These are phyloP conservation scores for Phoenoteleia sp. DNA, from an alignment of 2,888 invertebrate genomes.

Conservation along the genomic window DNA sequence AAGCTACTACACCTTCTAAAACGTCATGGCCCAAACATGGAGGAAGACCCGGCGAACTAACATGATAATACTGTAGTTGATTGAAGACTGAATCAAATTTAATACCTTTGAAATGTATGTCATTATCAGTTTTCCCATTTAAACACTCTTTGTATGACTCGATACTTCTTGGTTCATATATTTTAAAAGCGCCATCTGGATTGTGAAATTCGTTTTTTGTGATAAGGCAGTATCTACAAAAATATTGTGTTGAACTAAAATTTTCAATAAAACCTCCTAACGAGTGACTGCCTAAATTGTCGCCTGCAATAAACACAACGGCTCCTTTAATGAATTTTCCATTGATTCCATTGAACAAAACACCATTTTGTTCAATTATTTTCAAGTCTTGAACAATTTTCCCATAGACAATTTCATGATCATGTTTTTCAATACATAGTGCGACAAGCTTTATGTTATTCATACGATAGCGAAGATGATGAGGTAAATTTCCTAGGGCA, in stretches of 20 bases:
- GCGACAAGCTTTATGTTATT: constrained; percentile 77
- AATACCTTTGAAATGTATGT: constrained; percentile 38
- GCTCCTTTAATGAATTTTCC: constrained; percentile 65
- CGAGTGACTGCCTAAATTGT: constrained; percentile 73
- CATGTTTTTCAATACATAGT: constrained; percentile 75
- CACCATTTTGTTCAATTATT: constrained; percentile 74
- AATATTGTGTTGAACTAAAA: constrained; percentile 68
- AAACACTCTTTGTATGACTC: not conserved
- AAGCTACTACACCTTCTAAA: constrained; percentile 65
- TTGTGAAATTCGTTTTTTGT: not conserved
- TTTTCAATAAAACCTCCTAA: constrained; percentile 79
- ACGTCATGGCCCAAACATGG: constrained; percentile 72
- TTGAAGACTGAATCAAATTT: constrained; percentile 72
- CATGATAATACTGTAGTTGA: constrained; percentile 56
- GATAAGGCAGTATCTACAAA: constrained; percentile 51
- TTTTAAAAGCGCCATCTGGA: not conserved
- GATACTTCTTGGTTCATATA: not conserved
- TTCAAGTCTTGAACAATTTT: constrained; percentile 72
- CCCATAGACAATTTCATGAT: constrained; percentile 72
- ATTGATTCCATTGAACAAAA: constrained; percentile 56
- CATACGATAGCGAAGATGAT: constrained; percentile 73
- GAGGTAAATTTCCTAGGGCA: constrained; percentile 76
- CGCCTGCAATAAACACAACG: constrained; percentile 73
- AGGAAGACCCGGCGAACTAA: constrained; percentile 68
- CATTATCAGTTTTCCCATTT: not conserved